These are phyloP conservation scores for Bradysia coprophila DNA, from an alignment of 1,140 invertebrate genomes.

Conservation along the genomic window DNA sequence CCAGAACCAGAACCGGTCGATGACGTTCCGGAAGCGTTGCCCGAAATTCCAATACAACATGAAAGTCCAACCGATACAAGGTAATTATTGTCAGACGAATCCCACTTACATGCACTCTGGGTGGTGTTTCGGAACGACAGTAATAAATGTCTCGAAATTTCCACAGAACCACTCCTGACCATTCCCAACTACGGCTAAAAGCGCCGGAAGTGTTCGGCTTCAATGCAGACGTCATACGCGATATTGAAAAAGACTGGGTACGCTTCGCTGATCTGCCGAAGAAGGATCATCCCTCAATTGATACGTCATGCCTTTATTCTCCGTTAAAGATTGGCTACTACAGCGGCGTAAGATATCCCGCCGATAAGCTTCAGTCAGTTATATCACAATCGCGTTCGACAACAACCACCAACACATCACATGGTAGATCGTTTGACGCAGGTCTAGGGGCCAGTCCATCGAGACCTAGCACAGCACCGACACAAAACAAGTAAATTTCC, in stretches of 20 bases:
- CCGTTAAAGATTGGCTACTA: conserved; percentile 25
- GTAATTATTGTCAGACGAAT: too few relatives aligned
- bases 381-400: conserved; percentile 11
- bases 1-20: too few relatives aligned
- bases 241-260: conserved; percentile 30
- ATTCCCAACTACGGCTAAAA: conserved; percentile 16
- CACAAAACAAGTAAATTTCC: too few relatives aligned
- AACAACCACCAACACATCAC: conserved; percentile 6
- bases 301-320: conserved; percentile 31
- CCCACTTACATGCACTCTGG: too few relatives aligned
- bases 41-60: too few relatives aligned
- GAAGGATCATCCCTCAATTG: conserved; percentile 25
- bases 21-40: too few relatives aligned
- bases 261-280: conserved; percentile 18
- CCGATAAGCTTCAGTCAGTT: conserved; percentile 27
- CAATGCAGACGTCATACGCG: conserved; percentile 43
- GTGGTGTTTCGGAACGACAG: too few relatives aligned
- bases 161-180: background rate
- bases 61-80: too few relatives aligned
- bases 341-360: conserved; percentile 26
- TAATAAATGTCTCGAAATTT: too few relatives aligned
- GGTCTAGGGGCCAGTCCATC: conserved; percentile 12
- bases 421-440: conserved; percentile 7
- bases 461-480: background rate
- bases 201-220: conserved; percentile 47